Percentiles rank a stretch among this genome's conserved stretches.
These are phyloP conservation scores for Xyrauchen texanus DNA, from an alignment of 2,113 vertebrate genomes.

Conservation along the genomic window DNA sequence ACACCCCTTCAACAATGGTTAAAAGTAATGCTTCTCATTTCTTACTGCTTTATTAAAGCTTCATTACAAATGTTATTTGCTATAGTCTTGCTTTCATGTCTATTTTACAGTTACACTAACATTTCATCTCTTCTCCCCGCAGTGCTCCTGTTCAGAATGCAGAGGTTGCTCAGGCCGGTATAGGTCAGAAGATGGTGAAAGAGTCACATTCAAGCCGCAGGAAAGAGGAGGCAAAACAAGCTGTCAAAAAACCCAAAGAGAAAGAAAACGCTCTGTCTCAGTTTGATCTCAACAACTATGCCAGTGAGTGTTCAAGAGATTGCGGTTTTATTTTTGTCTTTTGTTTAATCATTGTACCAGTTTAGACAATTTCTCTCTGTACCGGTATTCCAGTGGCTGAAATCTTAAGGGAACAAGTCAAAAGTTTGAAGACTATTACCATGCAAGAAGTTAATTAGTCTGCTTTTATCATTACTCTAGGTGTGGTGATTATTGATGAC, in stretches of 20 bases:
- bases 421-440: background rate
- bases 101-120: background rate
- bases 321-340: background rate
- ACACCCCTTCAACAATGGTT: too few species aligned
- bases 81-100: too few species aligned
- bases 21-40: too few species aligned
- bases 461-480: conserved; percentile 63
- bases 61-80: too few species aligned
- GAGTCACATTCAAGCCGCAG: conserved; percentile 80
- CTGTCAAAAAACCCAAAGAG: conserved; percentile 92
- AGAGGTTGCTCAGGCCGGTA: conserved; percentile 69
- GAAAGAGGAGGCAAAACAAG: conserved; percentile 89
- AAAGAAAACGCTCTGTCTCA: conserved; percentile 94
- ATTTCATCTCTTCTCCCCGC: conserved; percentile 10
- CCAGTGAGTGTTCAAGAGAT: conserved; percentile 80
- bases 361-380: too few species aligned
- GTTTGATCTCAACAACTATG: conserved; percentile 99
- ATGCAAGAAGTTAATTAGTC: background rate
- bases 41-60: too few species aligned
- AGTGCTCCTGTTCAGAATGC: conserved; percentile 72
- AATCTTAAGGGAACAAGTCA: too few species aligned
- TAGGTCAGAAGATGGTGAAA: conserved; percentile 78
- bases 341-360: too few species aligned
- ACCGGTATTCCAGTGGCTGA: too few species aligned
- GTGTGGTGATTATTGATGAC: conserved; percentile 98